A percentile compares a stretch with the other conserved stretches of the same genome.
Evolutionary conservation across 2,888 invertebrate genomes (phyloP).

Genomic region (Agrotis puta): DNA sequence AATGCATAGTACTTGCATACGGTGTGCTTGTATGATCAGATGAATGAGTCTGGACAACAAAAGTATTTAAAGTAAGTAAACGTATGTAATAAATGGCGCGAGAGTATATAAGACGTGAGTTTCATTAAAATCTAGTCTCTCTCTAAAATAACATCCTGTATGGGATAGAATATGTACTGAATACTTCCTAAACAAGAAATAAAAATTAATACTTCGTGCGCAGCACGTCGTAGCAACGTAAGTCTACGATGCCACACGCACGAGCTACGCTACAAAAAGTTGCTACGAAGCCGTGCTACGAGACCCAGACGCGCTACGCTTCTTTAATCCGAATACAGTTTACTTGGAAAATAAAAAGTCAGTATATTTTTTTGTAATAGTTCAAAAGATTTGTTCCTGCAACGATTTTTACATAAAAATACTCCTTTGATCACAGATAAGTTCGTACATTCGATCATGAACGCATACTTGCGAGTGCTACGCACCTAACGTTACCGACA

Average conservation of each 20-base stretch:
- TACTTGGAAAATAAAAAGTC: neutral
- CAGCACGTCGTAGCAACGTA: constrained; percentile 5
- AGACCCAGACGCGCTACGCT: constrained; percentile 9
- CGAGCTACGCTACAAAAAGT: constrained; percentile 18
- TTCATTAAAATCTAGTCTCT: neutral
- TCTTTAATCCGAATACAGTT: neutral
- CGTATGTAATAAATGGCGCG: no score
- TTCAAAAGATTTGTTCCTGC: no score
- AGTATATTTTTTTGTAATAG: no score
- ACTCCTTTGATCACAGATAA: no score
- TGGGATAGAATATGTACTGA: neutral
- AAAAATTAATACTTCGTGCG: constrained; percentile 6
- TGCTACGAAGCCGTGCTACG: constrained; percentile 38
- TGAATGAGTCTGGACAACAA: neutral
- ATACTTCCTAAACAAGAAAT: neutral
- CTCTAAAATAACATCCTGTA: neutral
- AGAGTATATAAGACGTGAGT: no score
- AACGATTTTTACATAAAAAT: no score
- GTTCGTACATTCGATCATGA: no score
- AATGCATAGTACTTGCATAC: no score
- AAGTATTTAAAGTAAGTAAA: no score
- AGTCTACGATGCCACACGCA: constrained; percentile 18
- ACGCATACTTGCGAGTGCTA: no score
- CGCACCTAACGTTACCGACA: no score
- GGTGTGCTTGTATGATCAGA: neutral